These are phyloP conservation scores for Limosa lapponica DNA, from an alignment of 2,797 vertebrate genomes.

Conservation along the genomic window DNA sequence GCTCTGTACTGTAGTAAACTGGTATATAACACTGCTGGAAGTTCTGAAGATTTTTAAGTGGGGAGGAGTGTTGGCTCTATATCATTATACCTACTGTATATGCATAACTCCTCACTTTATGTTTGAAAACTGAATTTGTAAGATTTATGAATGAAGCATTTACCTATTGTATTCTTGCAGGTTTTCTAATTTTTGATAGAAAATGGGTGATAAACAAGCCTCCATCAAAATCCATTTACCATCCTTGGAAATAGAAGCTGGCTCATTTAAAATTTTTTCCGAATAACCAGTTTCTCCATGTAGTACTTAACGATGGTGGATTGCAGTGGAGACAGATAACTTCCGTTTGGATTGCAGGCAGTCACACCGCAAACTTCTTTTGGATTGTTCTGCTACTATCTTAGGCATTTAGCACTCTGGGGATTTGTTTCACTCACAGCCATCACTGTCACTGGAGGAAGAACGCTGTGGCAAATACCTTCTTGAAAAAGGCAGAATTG, in stretches of 20 bases:
- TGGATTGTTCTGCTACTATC: not conserved
- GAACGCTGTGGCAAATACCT: not conserved
- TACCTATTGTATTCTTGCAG: not conserved
- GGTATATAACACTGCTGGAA: not conserved
- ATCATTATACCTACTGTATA: not conserved
- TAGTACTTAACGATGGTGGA: not conserved
- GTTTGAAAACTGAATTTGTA: not conserved
- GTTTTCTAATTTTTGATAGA: not conserved
- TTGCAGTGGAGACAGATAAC: not conserved
- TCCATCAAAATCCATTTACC: not conserved
- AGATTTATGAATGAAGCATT: not conserved
- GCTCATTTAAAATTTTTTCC: not conserved
- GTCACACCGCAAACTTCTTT: not conserved
- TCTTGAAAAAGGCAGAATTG: not conserved
- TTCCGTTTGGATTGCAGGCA: not conserved
- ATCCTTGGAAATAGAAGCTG: not conserved
- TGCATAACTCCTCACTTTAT: not conserved
- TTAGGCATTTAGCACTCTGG: not conserved
- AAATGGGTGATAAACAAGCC: not conserved
- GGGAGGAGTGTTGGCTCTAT: not conserved
- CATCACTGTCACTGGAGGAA: not conserved
- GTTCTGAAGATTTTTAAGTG: not conserved
- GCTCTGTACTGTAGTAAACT: not conserved
- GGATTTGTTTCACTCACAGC: not conserved
- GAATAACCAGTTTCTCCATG: not conserved